Conservation (phyloP, 2,888 invertebrate species). For the Eugnorisma glareosa region DNA sequence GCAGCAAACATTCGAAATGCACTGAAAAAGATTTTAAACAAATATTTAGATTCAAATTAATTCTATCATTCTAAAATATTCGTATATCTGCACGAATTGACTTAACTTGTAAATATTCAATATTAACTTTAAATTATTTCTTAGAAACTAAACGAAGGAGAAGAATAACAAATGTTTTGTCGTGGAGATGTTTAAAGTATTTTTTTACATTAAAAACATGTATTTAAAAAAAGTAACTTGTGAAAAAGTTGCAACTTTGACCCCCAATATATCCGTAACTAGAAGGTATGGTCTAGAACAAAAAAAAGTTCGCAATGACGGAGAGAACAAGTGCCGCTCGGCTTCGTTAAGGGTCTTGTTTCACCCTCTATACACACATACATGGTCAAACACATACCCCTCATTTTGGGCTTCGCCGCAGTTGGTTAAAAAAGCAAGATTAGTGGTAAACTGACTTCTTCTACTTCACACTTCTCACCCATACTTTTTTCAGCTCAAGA, state of each 20-base stretch:
- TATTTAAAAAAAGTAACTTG: too few relatives aligned
- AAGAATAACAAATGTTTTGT: conserved; percentile 4
- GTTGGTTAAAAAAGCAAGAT: background rate
- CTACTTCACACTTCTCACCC: background rate
- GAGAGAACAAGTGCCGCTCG: too few relatives aligned
- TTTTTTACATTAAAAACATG: too few relatives aligned
- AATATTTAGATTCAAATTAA: background rate
- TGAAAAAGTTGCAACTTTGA: too few relatives aligned
- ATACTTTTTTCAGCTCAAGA: conserved; percentile 71
- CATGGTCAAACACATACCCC: too few relatives aligned
- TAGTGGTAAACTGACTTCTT: background rate
- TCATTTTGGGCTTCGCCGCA: too few relatives aligned
- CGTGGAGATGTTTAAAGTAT: too few relatives aligned
- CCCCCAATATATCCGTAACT: too few relatives aligned
- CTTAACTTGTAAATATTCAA: background rate
- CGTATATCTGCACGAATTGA: background rate
- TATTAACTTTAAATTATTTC: background rate
- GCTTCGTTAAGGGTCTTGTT: too few relatives aligned
- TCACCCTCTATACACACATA: too few relatives aligned
- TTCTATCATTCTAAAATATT: background rate
- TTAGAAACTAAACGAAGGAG: background rate
- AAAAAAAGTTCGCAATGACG: too few relatives aligned
- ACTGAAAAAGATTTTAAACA: background rate
- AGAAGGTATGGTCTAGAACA: too few relatives aligned
- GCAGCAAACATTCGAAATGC: background rate